Evolutionary conservation across 1,140 invertebrate species (phyloP).

Genomic region (Sycophila sp.): DNA sequence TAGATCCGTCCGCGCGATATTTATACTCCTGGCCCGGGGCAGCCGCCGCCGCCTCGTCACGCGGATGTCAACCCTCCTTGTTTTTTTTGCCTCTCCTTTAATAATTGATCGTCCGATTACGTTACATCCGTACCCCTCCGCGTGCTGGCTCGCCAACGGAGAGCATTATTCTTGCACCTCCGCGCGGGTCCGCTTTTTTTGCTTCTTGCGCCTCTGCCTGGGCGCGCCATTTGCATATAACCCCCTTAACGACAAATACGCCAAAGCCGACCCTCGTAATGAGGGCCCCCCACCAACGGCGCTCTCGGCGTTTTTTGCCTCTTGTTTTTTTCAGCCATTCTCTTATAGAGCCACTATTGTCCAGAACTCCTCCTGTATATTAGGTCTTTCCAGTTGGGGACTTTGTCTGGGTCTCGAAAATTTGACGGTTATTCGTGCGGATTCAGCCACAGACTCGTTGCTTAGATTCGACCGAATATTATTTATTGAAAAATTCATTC

Average conservation of each 20-base stretch:
- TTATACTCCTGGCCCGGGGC: not conserved
- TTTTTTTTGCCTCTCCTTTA: conserved; percentile 61
- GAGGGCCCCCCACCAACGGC: conserved; percentile 49
- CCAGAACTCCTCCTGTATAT: conserved; percentile 20
- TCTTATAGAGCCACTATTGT: conserved; percentile 12
- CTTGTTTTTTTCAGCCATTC: conserved; percentile 53
- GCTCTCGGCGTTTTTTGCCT: conserved; percentile 48
- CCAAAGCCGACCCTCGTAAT: conserved; percentile 60
- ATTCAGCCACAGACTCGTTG: no score
- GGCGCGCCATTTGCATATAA: conserved; percentile 63
- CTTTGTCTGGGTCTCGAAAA: no score
- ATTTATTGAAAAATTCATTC: no score
- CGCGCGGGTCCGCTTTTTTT: conserved; percentile 11
- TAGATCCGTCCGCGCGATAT: conserved; percentile 17
- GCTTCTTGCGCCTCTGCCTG: conserved; percentile 55
- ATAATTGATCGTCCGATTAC: conserved; percentile 68
- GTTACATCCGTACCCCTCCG: conserved; percentile 59
- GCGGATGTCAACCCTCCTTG: conserved; percentile 65
- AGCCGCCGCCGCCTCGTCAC: conserved; percentile 47
- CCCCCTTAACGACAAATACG: conserved; percentile 64
- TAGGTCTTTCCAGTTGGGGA: conserved; percentile 30
- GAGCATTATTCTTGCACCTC: conserved; percentile 47
- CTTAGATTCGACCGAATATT: no score
- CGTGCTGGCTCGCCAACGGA: conserved; percentile 23
- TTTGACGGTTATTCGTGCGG: no score